These are phyloP conservation scores for Pelagia noctiluca DNA, from an alignment of 30 jellyfish, hydroid and myxozoan species.

Conservation along the genomic window DNA sequence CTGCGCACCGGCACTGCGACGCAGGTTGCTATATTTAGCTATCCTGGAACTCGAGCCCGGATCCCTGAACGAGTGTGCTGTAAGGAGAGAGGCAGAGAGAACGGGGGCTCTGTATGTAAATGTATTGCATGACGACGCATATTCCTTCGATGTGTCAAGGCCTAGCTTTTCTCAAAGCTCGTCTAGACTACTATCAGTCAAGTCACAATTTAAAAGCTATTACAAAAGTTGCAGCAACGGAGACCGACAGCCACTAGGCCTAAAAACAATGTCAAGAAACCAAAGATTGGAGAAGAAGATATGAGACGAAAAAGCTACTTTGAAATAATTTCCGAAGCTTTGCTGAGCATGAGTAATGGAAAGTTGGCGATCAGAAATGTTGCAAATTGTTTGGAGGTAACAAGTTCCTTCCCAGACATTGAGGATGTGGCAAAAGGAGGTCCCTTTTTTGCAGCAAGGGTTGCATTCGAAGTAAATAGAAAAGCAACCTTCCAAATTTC, in stretches of 20 bases:
- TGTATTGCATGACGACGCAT: neutral
- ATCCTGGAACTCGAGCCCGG: neutral
- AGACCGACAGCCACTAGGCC: neutral
- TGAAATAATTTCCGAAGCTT: neutral
- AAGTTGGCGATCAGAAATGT: neutral
- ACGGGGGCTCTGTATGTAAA: neutral
- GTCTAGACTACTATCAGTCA: neutral
- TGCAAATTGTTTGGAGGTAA: constrained; percentile 3
- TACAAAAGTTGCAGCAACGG: neutral
- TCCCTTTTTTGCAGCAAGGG: constrained; percentile 1
- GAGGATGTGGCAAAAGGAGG: neutral
- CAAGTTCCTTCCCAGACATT: neutral
- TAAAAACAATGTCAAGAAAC: neutral
- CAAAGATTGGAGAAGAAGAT: neutral
- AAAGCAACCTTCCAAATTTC: neutral
- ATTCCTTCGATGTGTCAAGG: neutral
- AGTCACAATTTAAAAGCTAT: neutral
- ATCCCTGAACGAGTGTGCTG: neutral
- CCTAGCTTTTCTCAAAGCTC: constrained; percentile 1
- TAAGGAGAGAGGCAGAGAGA: neutral
- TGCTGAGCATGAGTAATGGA: neutral
- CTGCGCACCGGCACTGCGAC: constrained; percentile 1
- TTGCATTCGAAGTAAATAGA: neutral
- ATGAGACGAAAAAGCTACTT: neutral
- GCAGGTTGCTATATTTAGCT: neutral